Evolutionary conservation across 1,140 invertebrate species (phyloP).

Genomic region (Anastatus disparis): DNA sequence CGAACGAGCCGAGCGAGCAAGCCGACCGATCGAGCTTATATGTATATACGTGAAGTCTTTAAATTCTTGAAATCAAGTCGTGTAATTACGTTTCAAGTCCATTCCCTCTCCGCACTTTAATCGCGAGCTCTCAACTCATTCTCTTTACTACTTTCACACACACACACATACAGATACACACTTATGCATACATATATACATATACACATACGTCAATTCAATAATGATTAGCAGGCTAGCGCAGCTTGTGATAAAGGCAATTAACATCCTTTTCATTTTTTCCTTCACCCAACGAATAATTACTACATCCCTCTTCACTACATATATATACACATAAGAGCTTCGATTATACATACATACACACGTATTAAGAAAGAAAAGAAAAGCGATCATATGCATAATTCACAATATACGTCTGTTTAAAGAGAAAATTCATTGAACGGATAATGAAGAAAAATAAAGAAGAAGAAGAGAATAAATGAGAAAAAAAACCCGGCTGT

Average conservation of each 20-base stretch:
- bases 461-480: neutral
- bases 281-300: constrained; percentile 34
- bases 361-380: constrained; percentile 9
- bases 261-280: constrained; percentile 41
- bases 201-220: constrained; percentile 22
- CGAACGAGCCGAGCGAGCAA: too few species aligned
- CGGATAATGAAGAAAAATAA: constrained; percentile 23
- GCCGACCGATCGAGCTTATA: too few species aligned
- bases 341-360: too few species aligned
- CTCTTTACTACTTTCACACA: neutral
- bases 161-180: too few species aligned
- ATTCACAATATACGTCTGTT: constrained; percentile 24
- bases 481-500: too few species aligned
- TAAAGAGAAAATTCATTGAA: constrained; percentile 32
- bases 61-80: constrained; percentile 36
- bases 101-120: constrained; percentile 13
- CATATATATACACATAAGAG: too few species aligned
- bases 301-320: constrained; percentile 11
- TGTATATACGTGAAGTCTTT: constrained; percentile 5
- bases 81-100: constrained; percentile 35
- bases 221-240: constrained; percentile 39
- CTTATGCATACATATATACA: too few species aligned
- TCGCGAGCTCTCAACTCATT: constrained; percentile 2
- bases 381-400: constrained; percentile 16
- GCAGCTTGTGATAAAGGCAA: constrained; percentile 36